These are phyloP conservation scores for Ptilonorhynchus violaceus DNA, from an alignment of 2,113 vertebrate genomes.

Conservation along the genomic window DNA sequence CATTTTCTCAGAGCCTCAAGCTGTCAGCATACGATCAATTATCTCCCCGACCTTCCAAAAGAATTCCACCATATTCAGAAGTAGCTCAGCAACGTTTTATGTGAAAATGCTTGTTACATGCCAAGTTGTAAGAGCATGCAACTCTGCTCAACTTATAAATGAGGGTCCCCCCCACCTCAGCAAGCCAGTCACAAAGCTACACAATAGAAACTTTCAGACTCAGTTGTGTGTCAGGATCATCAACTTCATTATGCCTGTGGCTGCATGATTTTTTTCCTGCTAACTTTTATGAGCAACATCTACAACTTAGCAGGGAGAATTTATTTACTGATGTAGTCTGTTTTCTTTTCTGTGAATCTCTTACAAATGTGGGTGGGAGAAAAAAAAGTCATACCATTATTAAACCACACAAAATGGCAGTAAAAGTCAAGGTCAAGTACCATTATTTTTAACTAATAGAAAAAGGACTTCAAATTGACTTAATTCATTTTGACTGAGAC, in stretches of 20 bases:
- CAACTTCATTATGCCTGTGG: neutral
- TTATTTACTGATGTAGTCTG: neutral
- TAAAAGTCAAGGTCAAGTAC: neutral
- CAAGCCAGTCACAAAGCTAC: neutral
- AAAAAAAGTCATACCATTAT: neutral
- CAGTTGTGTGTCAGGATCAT: neutral
- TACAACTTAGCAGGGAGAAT: neutral
- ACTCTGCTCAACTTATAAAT: neutral
- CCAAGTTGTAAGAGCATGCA: neutral
- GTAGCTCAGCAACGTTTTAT: conserved; percentile 9
- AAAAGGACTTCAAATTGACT: neutral
- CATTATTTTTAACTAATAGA: neutral
- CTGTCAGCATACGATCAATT: conserved; percentile 64
- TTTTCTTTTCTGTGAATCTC: neutral
- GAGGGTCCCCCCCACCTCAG: neutral
- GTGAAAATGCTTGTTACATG: conserved; percentile 24
- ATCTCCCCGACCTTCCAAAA: conserved; percentile 10
- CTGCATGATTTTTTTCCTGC: neutral
- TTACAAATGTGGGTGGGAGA: neutral
- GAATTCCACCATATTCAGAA: conserved; percentile 35
- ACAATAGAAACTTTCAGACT: neutral
- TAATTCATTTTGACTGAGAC: neutral
- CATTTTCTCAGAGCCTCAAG: conserved; percentile 20
- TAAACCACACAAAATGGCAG: neutral
- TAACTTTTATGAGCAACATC: neutral